Percentiles rank a stretch among this genome's conserved stretches.
Conservation (phyloP, 2,113 vertebrate species). For the Phoxinus phoxinus region DNA sequence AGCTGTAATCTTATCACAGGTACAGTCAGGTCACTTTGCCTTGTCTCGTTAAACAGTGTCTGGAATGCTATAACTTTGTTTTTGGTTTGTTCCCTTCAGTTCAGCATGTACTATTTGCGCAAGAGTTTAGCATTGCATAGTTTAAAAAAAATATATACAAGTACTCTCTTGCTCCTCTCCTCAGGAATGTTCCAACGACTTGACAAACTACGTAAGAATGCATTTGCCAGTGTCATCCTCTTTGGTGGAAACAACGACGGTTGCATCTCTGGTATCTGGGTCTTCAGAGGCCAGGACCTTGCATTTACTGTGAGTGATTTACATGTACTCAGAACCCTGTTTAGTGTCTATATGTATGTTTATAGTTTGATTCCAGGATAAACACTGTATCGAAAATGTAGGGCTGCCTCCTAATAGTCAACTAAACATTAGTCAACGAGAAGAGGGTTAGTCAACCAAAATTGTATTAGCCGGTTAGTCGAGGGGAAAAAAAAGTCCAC, state of each 20-base stretch:
- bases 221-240: constrained; percentile 87
- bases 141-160: neutral
- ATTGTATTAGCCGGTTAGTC: too few species aligned
- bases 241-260: constrained; percentile 86
- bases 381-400: too few species aligned
- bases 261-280: constrained; percentile 89
- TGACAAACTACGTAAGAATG: constrained; percentile 90
- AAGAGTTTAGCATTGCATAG: neutral
- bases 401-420: too few species aligned
- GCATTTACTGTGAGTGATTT: constrained; percentile 84
- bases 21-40: constrained; percentile 58
- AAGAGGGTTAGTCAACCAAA: too few species aligned
- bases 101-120: neutral
- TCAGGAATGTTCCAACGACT: constrained; percentile 93
- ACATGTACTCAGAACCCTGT: neutral
- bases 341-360: too few species aligned
- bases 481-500: too few species aligned
- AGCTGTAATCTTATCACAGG: constrained; percentile 97
- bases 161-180: neutral
- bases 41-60: neutral
- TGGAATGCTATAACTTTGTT: neutral
- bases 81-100: neutral
- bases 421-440: too few species aligned
- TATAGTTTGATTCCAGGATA: too few species aligned
- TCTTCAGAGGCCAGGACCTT: constrained; percentile 90